Conservation (phyloP, 2,797 vertebrate genomes). For the Sebastes nivosus region DNA sequence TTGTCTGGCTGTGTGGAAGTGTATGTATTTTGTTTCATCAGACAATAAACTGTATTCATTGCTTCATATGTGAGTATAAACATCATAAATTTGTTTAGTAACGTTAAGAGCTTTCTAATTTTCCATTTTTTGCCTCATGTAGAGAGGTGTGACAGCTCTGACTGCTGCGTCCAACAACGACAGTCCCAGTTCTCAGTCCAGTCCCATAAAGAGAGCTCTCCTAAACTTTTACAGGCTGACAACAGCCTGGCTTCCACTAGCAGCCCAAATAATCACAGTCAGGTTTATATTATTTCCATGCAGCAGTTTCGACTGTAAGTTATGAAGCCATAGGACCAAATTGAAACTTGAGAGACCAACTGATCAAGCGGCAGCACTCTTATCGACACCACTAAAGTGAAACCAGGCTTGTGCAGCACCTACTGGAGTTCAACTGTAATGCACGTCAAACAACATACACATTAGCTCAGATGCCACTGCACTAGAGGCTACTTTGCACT, state of each 20-base stretch:
- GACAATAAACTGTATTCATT: constrained; percentile 13
- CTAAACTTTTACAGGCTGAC: constrained; percentile 84
- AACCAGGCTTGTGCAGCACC: constrained; percentile 7
- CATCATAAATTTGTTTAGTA: constrained; percentile 29
- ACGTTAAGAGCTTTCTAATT: constrained; percentile 19
- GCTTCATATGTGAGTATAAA: constrained; percentile 27
- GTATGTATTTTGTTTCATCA: constrained; percentile 19
- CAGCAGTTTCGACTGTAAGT: not conserved
- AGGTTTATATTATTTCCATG: constrained; percentile 26
- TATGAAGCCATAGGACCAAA: not conserved
- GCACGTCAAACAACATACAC: constrained; percentile 1
- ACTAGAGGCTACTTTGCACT: constrained; percentile 40
- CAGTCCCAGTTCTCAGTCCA: constrained; percentile 43
- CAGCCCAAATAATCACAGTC: constrained; percentile 28
- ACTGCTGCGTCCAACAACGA: constrained; percentile 44
- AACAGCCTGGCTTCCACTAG: constrained; percentile 63
- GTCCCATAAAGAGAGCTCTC: constrained; percentile 73
- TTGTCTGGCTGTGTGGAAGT: constrained; percentile 15
- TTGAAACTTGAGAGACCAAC: not conserved
- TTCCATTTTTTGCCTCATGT: constrained; percentile 38
- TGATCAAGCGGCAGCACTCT: not conserved
- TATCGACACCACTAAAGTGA: not conserved
- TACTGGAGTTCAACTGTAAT: constrained; percentile 9
- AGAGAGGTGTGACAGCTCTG: constrained; percentile 45
- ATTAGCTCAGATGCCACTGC: constrained; percentile 22